Base-by-base conservation (phyloP, 2,888 invertebrate species). In the Taphrorychus bicolor region DNA sequence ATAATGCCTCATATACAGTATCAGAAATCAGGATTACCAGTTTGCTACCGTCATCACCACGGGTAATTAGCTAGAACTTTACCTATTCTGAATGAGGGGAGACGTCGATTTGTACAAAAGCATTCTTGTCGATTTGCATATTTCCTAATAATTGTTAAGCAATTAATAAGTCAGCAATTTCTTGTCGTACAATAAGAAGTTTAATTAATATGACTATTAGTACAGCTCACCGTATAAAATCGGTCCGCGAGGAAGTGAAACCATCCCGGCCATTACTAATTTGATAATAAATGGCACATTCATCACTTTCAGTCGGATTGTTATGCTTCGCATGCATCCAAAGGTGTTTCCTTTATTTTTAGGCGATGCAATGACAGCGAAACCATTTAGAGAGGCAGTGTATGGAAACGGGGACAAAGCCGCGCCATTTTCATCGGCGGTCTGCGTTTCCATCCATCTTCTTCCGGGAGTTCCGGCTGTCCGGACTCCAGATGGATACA, bases 401-500 rank as follows among this genome's bases (percentile, higher is more conserved):
- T 57, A 40, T 45, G 45, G 19, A n/a, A 53, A 40, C 52, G 24
- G 17, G 49, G 56, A 61, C 61, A 60, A 56, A 66, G 60, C 51
- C 49, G 40, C 51, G 60, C 57, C 51, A 57, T 66, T 61, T 52
- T 52, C 57, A 61, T 57, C 61, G 66, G 42, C 51, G 56, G 61
- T 49, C 66, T 57, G 57, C 40, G 14, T 57, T 62, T 67, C 58
- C 67, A 67, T 67, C 58, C 67, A 59, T 67, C 67, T 67, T 62
- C 32, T 59, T 59, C 62, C 62, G 62, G 58, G 45, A 53, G 61
- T 62, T 67, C 67, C 67, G 62, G 53, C 59, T 49, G 62, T 62
- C 61, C 53, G 53, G 19, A 52, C 53, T 62, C 62, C 62, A 67
- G 67, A 67, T 67, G 67, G 62, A 67, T 62, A 67, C 62, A 67